phyloP scores from a whole-genome alignment of 2,797 vertebrate species.

The Parauchenoglanis ngamensis region DNA sequence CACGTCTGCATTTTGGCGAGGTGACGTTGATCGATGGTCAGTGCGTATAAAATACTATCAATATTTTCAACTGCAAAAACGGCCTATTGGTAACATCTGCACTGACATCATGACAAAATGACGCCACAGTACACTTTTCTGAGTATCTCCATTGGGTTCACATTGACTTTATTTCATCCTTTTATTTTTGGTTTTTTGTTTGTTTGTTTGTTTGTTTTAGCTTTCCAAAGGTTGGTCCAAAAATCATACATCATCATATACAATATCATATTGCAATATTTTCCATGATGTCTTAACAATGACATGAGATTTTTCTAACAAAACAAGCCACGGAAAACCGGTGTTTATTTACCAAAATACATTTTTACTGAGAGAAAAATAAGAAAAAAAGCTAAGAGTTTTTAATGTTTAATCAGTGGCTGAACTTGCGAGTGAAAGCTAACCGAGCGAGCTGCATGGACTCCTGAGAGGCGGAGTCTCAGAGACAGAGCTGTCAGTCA shows the following conservation, averaged over 20 bases:
- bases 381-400: not conserved
- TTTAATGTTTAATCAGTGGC: too few relatives aligned
- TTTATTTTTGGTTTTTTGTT: not conserved
- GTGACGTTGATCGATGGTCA: not conserved
- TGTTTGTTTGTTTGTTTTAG: not conserved
- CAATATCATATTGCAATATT: not conserved
- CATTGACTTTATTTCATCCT: not conserved
- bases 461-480: too few relatives aligned
- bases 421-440: not conserved
- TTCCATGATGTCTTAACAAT: not conserved
- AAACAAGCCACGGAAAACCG: not conserved
- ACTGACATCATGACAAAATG: not conserved
- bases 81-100: not conserved
- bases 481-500: not conserved
- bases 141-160: not conserved
- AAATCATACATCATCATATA: not conserved
- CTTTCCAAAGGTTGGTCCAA: not conserved
- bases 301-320: not conserved
- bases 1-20: too few relatives aligned
- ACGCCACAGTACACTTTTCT: too few relatives aligned
- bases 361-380: not conserved
- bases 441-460: not conserved
- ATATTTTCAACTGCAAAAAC: too few relatives aligned
- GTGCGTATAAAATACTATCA: not conserved
- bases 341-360: not conserved